These are phyloP conservation scores for Danio rerio DNA, from an alignment of 2,113 vertebrate species.

Conservation along the genomic window DNA sequence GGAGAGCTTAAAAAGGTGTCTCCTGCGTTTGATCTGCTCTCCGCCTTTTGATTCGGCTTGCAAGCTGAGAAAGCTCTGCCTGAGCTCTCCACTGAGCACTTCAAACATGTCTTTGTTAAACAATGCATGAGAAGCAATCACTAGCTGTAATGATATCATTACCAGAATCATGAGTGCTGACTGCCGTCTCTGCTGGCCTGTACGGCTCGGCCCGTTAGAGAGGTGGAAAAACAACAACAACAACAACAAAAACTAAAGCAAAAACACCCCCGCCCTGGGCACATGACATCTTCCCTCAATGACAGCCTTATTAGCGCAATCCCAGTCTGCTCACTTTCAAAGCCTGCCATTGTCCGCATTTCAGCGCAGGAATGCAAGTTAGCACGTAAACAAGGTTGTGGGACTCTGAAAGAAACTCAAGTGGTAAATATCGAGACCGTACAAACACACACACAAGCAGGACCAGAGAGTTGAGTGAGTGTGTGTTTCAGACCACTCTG, in stretches of 20 bases:
- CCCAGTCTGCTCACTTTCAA: slow-evolving; percentile 47
- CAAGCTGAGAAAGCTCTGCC: slow-evolving; percentile 52
- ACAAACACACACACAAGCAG: slow-evolving; percentile 9
- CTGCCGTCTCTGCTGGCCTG: slow-evolving; percentile 50
- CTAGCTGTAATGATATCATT: slow-evolving; percentile 60
- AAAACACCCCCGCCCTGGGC: slow-evolving; percentile 49
- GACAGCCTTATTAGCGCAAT: slow-evolving; percentile 54
- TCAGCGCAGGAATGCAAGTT: slow-evolving; percentile 47
- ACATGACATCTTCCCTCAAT: slow-evolving; percentile 54
- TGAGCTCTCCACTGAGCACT: slow-evolving; percentile 51
- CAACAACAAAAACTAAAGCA: neutral
- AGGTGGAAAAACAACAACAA: slow-evolving; percentile 26
- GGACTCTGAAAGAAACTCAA: slow-evolving; percentile 29
- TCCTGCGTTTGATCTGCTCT: slow-evolving; percentile 54
- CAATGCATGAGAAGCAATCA: slow-evolving; percentile 63
- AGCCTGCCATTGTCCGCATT: slow-evolving; percentile 46
- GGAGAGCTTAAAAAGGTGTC: slow-evolving; percentile 42
- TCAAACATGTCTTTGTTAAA: slow-evolving; percentile 61
- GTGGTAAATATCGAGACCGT: slow-evolving; percentile 44
- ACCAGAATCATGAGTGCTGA: slow-evolving; percentile 56
- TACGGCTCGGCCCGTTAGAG: slow-evolving; percentile 1
- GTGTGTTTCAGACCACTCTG: slow-evolving; percentile 1
- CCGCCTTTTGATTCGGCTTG: slow-evolving; percentile 47
- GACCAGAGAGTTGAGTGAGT: slow-evolving; percentile 20
- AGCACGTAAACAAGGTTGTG: slow-evolving; percentile 50